phyloP scores from a whole-genome alignment of 2,113 vertebrate species.

The Hipposideros armiger region DNA sequence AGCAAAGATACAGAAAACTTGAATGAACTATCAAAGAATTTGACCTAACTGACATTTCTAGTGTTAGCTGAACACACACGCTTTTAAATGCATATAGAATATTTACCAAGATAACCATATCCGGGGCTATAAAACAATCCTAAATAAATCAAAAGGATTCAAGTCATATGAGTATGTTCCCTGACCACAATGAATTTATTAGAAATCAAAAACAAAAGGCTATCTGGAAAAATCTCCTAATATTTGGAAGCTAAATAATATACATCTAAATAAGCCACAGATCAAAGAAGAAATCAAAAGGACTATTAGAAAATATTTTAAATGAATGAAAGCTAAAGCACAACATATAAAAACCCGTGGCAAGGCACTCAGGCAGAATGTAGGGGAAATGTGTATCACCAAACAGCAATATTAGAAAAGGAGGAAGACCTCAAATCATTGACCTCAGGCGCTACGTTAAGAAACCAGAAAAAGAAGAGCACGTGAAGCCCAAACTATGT shows the following conservation, averaged over 20 bases:
- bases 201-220: background rate
- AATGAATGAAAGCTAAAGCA: background rate
- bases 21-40: background rate
- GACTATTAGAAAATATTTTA: background rate
- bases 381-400: background rate
- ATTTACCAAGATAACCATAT: background rate
- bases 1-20: background rate
- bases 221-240: background rate
- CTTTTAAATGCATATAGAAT: background rate
- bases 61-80: background rate
- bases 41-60: background rate
- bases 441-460: background rate
- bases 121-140: background rate
- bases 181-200: background rate
- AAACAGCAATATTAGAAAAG: background rate
- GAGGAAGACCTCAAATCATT: background rate
- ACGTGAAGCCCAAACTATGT: background rate
- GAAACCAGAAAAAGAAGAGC: background rate
- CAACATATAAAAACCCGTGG: background rate
- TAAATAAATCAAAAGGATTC: background rate
- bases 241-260: background rate
- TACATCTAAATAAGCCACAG: background rate
- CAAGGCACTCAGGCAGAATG: background rate
- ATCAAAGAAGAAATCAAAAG: conserved; percentile 15
- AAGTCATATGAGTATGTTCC: background rate